Evolutionary conservation across 2,888 invertebrate genomes (phyloP).

Genomic region (Pachliopta kotzebuea): DNA sequence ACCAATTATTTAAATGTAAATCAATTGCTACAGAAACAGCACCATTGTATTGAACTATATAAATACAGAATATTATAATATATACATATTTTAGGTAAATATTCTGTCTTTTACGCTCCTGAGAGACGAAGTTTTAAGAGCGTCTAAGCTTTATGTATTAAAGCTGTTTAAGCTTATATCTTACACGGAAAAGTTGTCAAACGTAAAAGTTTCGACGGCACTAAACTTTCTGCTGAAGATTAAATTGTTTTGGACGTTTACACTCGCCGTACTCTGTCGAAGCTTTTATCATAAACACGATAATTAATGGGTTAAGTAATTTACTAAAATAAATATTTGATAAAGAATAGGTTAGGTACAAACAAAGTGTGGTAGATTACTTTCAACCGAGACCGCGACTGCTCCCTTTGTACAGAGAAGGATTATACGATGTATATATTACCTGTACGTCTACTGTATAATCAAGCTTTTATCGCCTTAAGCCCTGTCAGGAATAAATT

Average conservation of each 20-base stretch:
- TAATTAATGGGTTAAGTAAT: too few relatives aligned
- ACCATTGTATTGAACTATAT: too few relatives aligned
- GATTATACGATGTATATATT: neutral
- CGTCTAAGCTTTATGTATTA: neutral
- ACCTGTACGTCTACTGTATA: neutral
- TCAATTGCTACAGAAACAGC: too few relatives aligned
- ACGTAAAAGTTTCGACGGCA: neutral
- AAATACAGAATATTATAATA: too few relatives aligned
- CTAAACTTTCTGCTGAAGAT: neutral
- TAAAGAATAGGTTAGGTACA: too few relatives aligned
- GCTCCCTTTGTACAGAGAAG: neutral
- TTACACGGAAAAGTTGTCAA: constrained; percentile 4
- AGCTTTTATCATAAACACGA: neutral
- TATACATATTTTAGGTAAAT: too few relatives aligned
- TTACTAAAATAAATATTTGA: too few relatives aligned
- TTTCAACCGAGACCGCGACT: neutral
- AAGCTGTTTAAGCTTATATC: neutral
- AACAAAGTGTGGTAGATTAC: neutral
- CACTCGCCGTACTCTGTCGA: neutral
- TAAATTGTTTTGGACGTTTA: constrained; percentile 1
- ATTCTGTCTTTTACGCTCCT: too few relatives aligned
- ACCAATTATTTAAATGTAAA: too few relatives aligned
- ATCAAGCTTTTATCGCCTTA: constrained; percentile 3
- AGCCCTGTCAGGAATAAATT: neutral
- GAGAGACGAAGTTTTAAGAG: neutral